These are phyloP conservation scores for Gymnodraco acuticeps DNA, from an alignment of 2,797 vertebrate genomes.

Conservation along the genomic window DNA sequence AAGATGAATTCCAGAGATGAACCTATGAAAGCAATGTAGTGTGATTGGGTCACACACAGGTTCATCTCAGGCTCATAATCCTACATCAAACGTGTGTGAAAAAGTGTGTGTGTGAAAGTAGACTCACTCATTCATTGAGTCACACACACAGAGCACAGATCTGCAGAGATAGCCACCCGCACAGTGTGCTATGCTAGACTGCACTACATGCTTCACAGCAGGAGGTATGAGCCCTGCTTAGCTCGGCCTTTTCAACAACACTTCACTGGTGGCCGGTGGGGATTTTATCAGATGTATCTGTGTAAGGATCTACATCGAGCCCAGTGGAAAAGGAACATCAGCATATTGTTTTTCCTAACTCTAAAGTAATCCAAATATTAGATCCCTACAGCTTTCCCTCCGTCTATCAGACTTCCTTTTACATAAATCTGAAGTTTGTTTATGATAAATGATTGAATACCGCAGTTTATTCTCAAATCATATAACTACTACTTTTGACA, in stretches of 20 bases:
- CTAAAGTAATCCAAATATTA: constrained; percentile 28
- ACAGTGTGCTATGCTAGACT: constrained; percentile 52
- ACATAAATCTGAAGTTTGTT: not conserved
- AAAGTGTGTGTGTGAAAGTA: constrained; percentile 40
- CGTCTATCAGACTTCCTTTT: not conserved
- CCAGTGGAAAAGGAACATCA: constrained; percentile 9
- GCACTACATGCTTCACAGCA: constrained; percentile 69
- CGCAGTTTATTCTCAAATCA: not conserved
- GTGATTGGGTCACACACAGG: constrained; percentile 14
- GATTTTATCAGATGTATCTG: constrained; percentile 61
- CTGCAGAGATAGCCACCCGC: constrained; percentile 71
- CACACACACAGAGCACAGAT: constrained; percentile 55
- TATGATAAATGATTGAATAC: not conserved
- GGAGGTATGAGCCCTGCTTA: constrained; percentile 54
- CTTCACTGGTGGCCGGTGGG: constrained; percentile 59
- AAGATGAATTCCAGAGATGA: constrained; percentile 21
- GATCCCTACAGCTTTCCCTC: not conserved
- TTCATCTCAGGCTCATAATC: constrained; percentile 32
- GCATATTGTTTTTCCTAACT: not conserved
- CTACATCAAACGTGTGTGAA: constrained; percentile 18
- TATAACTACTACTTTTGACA: not conserved
- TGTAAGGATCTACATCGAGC: constrained; percentile 31
- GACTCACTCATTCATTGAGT: constrained; percentile 35
- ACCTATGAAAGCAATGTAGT: not conserved
- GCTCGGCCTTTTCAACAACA: constrained; percentile 63